These are phyloP conservation scores for Passer montanus DNA, from an alignment of 2,113 vertebrate genomes.

Conservation along the genomic window DNA sequence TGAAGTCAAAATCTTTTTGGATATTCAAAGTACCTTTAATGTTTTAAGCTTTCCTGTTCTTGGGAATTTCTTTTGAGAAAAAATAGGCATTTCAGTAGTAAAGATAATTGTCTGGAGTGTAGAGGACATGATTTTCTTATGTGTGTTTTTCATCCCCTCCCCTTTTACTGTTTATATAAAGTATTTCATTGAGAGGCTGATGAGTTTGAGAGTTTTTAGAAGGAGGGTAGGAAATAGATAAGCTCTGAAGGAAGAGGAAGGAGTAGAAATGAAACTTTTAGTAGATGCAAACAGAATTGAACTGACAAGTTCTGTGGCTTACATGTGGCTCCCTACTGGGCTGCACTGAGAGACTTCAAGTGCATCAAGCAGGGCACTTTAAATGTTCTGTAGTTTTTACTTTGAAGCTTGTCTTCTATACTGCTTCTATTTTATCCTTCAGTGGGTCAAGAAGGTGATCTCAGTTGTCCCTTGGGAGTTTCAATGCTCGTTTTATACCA, in stretches of 20 bases:
- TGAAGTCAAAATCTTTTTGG: background rate
- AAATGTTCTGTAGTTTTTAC: background rate
- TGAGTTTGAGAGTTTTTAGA: background rate
- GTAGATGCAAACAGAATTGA: background rate
- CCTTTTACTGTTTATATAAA: background rate
- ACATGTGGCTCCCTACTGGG: background rate
- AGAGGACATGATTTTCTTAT: background rate
- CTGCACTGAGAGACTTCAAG: background rate
- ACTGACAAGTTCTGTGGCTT: fast-evolving
- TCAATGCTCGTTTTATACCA: background rate
- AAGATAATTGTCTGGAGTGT: background rate
- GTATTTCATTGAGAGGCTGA: background rate
- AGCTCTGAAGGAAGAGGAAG: background rate
- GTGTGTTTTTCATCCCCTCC: background rate
- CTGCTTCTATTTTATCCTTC: background rate
- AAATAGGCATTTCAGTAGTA: background rate
- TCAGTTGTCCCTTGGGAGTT: background rate
- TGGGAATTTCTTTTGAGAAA: background rate
- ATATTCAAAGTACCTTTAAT: background rate
- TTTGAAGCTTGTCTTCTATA: background rate
- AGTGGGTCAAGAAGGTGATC: background rate
- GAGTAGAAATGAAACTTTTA: background rate
- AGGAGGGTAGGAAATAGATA: background rate
- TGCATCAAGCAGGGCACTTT: background rate
- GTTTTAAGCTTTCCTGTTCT: background rate